Evolutionary conservation across 2,113 vertebrate species (phyloP), one percentile per base, ranked within the genome.

Genomic region (Hucho hucho): DNA sequence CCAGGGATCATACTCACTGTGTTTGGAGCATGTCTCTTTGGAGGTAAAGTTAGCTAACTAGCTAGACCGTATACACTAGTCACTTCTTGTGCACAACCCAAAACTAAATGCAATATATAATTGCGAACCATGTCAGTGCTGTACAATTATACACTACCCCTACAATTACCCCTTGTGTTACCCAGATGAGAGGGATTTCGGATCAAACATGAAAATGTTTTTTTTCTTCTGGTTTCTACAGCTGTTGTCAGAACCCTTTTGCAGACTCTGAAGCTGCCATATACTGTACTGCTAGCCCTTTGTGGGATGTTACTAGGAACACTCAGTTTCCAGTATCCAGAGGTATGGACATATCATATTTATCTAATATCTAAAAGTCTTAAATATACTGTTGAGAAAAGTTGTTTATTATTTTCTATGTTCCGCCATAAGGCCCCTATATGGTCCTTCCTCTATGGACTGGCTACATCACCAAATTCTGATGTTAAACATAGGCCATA

Each of bases 161-260:
- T 70, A 16, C 7, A 25, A 25, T 22, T 13, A 9, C 24, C 47
- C 56, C 9, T 70, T 70, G n/a, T 43, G 37, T 43, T 11, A 43
- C 37, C 37, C 32, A 32, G 32, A 32, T 32, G 4, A n/a, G n/a
- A n/a, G n/a, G n/a, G n/a, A n/a, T n/a, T n/a, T n/a, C n/a, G n/a
- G n/a, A n/a, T n/a, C n/a, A n/a, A n/a, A 43, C 37, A 43, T 43
- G 2, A 43, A 11, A 11, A 43, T 0, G 2, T 11, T 11, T 43
- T 28, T 25, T 16, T 6, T 1, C 32, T 9, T 43, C 3, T 32
- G 6, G n/a, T 64, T 64, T 73, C 67, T 75, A 74, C 73, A 86
- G 84, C 82, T 18, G 18, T 86, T 20, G 28, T 80, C 14, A 81
- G 84, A 74, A 80, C 75, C 24, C 3, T 82, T 64, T 16, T 84